phyloP scores from a whole-genome alignment of 2,888 invertebrate genomes.

The Cheilosia vulpina region DNA sequence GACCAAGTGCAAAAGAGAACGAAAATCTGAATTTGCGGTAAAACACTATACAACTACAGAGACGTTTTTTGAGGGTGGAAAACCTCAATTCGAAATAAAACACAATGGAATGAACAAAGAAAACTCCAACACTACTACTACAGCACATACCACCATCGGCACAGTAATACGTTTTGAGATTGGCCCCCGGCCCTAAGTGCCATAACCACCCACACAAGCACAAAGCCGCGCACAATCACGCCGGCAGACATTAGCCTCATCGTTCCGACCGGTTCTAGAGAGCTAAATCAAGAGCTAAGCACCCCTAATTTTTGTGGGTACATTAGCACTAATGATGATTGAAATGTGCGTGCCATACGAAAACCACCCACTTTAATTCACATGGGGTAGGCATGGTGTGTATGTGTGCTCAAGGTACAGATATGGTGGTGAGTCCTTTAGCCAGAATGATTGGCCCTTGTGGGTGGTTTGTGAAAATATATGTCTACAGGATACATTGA shows the following conservation, averaged over 20 bases:
- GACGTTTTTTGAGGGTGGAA: conserved; percentile 63
- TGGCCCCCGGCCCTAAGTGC: conserved; percentile 22
- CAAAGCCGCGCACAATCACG: conserved; percentile 67
- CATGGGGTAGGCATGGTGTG: conserved; percentile 30
- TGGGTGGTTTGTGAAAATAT: conserved; percentile 59
- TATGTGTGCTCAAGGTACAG: conserved; percentile 20
- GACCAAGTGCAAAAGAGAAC: conserved; percentile 63
- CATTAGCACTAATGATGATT: conserved; percentile 84
- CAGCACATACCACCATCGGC: conserved; percentile 35
- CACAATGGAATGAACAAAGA: conserved; percentile 65
- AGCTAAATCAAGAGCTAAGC: conserved; percentile 78
- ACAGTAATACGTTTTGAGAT: conserved; percentile 55
- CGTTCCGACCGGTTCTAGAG: conserved; percentile 49
- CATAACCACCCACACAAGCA: conserved; percentile 44
- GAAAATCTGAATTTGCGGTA: conserved; percentile 70
- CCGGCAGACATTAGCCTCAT: conserved; percentile 63
- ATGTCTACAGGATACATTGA: conserved; percentile 55
- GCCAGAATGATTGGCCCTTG: conserved; percentile 54
- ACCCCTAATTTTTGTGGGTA: conserved; percentile 84
- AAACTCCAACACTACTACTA: conserved; percentile 61
- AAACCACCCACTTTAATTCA: conserved; percentile 70
- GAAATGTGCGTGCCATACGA: conserved; percentile 81
- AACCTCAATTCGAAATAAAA: conserved; percentile 74
- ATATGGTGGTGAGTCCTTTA: conserved; percentile 23
- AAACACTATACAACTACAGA: conserved; percentile 70